Evolutionary conservation across 2,113 vertebrate species (phyloP).

Genomic region (Sardina pilchardus): DNA sequence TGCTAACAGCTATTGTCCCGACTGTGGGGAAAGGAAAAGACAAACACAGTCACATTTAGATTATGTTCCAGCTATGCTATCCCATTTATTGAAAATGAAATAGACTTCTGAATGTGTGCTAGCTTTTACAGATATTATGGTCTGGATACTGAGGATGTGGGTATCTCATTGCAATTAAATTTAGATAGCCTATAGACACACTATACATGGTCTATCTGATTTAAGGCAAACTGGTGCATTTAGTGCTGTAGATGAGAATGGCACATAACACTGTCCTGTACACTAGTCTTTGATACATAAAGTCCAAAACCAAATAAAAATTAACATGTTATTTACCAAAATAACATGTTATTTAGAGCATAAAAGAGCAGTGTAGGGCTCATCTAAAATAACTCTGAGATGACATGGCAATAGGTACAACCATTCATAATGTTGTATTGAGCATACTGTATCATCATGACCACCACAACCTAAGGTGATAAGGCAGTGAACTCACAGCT

Average conservation of each 20-base stretch:
- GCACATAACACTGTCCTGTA: not conserved
- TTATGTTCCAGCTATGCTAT: not conserved
- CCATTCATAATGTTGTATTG: not conserved
- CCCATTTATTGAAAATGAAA: not conserved
- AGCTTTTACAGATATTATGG: no score
- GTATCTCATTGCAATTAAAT: no score
- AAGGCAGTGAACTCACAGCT: slow-evolving; percentile 43
- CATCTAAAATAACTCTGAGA: no score
- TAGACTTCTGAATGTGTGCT: not conserved
- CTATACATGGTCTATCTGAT: no score
- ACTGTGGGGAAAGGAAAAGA: slow-evolving; percentile 32
- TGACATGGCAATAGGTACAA: no score
- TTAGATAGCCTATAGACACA: no score
- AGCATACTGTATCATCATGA: not conserved
- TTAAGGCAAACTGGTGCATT: no score
- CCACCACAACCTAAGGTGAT: not conserved
- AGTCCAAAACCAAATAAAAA: no score
- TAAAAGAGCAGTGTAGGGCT: no score
- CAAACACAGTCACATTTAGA: not conserved
- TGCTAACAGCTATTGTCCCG: slow-evolving; percentile 48
- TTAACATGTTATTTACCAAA: no score
- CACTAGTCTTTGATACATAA: not conserved
- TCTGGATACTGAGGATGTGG: no score
- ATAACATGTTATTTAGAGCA: no score
- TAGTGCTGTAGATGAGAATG: not conserved